Evolutionary conservation across 1,140 invertebrate species (phyloP).

Genomic region (Drosophila nikananu): DNA sequence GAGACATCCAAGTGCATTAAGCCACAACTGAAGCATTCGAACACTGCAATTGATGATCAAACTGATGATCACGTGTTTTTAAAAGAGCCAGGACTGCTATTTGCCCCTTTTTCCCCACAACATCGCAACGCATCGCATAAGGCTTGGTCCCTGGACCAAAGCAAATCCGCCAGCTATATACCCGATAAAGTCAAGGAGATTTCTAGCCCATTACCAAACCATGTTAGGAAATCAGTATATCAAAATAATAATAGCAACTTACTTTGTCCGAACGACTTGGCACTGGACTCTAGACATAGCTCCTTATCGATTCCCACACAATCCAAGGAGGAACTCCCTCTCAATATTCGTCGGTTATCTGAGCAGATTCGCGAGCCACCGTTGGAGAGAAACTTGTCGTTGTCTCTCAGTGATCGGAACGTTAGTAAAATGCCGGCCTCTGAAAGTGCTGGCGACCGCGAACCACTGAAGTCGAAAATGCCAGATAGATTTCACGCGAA

Average conservation of each 20-base stretch:
- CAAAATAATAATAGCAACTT: slow-evolving; percentile 39
- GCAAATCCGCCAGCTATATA: slow-evolving; percentile 67
- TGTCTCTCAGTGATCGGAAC: slow-evolving; percentile 63
- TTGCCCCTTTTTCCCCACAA: slow-evolving; percentile 70
- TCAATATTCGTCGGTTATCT: slow-evolving; percentile 77
- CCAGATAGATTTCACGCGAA: slow-evolving; percentile 22
- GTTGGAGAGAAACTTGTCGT: slow-evolving; percentile 30
- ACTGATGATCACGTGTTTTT: slow-evolving; percentile 34
- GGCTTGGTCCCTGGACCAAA: slow-evolving; percentile 30
- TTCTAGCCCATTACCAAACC: slow-evolving; percentile 52
- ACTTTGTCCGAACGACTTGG: slow-evolving; percentile 26
- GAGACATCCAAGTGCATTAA: slow-evolving; percentile 38
- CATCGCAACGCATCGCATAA: slow-evolving; percentile 48
- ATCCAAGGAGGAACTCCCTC: slow-evolving; percentile 70
- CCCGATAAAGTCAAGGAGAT: slow-evolving; percentile 61
- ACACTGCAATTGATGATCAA: slow-evolving; percentile 21
- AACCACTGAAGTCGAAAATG: neutral
- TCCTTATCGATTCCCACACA: slow-evolving; percentile 70
- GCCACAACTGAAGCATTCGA: slow-evolving; percentile 42
- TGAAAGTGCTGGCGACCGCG: slow-evolving; percentile 21
- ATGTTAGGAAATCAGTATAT: slow-evolving; percentile 32
- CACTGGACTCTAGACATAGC: slow-evolving; percentile 73
- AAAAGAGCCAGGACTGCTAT: slow-evolving; percentile 43
- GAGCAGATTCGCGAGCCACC: slow-evolving; percentile 69
- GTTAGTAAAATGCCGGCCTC: slow-evolving; percentile 35